A percentile compares a stretch with the other conserved stretches of the same genome.
These are phyloP conservation scores for Acanthurus leucopareius DNA, from an alignment of 2,797 vertebrate species.

Conservation along the genomic window DNA sequence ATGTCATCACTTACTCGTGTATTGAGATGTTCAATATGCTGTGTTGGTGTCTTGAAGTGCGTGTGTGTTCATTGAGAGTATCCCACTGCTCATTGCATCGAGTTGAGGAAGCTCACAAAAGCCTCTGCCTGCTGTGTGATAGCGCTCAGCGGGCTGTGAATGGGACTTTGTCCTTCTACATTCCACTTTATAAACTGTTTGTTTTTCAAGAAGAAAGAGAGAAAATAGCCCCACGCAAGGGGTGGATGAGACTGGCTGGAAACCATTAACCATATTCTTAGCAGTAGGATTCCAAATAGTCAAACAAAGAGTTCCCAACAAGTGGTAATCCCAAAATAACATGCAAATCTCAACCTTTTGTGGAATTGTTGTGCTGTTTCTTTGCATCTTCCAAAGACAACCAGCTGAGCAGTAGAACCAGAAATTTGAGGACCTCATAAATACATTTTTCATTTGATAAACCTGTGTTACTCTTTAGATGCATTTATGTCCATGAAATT, in stretches of 20 bases:
- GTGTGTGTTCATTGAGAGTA: constrained; percentile 6
- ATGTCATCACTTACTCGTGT: constrained; percentile 22
- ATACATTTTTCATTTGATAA: not conserved
- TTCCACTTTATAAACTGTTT: constrained; percentile 31
- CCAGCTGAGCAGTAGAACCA: not conserved
- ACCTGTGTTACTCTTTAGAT: not conserved
- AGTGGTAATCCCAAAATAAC: constrained; percentile 22
- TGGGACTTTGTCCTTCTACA: constrained; percentile 42
- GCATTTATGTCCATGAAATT: constrained; percentile 5
- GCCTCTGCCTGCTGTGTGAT: constrained; percentile 35
- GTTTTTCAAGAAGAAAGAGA: not conserved
- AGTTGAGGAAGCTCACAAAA: constrained; percentile 29
- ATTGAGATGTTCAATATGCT: constrained; percentile 24
- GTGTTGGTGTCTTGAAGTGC: not conserved
- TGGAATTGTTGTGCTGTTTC: not conserved
- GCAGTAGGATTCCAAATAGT: constrained; percentile 1
- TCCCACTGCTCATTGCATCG: constrained; percentile 18
- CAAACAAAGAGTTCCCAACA: constrained; percentile 6
- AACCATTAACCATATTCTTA: constrained; percentile 16
- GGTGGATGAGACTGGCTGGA: constrained; percentile 7
- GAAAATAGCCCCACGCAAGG: not conserved
- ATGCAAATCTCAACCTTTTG: not conserved
- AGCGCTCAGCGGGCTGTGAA: constrained; percentile 29
- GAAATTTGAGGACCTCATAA: too few species aligned
- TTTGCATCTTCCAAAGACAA: not conserved